Conservation (phyloP, 2,797 vertebrate genomes). For the Xenops minutus region DNA sequence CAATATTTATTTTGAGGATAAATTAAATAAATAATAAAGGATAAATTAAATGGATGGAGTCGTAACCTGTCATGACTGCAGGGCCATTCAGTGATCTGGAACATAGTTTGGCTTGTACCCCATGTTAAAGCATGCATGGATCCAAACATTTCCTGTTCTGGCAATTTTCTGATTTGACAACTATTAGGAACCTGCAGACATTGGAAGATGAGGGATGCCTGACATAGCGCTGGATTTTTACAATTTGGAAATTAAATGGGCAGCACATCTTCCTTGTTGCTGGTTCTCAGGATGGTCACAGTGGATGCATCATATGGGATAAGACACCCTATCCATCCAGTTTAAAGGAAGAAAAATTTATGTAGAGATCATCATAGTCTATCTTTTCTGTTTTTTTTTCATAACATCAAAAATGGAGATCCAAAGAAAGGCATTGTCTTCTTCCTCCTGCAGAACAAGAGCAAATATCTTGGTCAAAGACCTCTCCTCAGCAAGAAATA, state of each 20-base stretch:
- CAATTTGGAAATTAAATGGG: not conserved
- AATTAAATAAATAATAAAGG: not conserved
- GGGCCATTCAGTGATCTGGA: not conserved
- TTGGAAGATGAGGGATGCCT: not conserved
- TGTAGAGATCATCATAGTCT: not conserved
- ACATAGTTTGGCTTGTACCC: not conserved
- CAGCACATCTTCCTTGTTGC: not conserved
- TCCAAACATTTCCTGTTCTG: rapidly evolving
- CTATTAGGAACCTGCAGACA: not conserved
- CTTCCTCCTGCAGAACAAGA: not conserved
- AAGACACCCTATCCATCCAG: not conserved
- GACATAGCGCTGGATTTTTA: not conserved
- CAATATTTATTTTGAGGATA: not conserved
- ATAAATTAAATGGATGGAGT: not conserved
- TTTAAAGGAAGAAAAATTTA: not conserved
- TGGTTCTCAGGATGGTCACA: not conserved
- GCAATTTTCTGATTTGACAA: not conserved
- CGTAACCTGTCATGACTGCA: not conserved
- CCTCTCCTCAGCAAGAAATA: not conserved
- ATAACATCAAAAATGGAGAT: not conserved
- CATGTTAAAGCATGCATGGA: not conserved
- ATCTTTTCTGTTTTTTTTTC: not conserved
- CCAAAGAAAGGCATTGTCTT: not conserved
- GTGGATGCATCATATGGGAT: not conserved
- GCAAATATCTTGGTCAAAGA: not conserved